Base-by-base conservation (phyloP, 2,113 vertebrate species). In the Raja brachyura region DNA sequence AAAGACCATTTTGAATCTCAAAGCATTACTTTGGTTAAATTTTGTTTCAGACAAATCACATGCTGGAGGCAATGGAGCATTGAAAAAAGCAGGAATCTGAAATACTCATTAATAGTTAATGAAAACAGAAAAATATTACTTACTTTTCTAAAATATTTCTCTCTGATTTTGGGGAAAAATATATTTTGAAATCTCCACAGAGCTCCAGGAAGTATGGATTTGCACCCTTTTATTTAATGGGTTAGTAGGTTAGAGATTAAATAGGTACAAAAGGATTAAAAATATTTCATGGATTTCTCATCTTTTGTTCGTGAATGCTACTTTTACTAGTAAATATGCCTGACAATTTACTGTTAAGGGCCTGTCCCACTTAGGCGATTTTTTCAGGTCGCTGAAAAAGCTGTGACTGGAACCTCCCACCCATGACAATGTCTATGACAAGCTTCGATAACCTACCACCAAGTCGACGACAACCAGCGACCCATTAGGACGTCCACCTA, bases 1-100 rank as follows among this genome's bases (percentile, higher is more conserved):
- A 1, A 56, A 39, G 28, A 78, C 94, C 74, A 18, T 11, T 48
- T 93, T 94, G 85, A 93, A 94, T 93, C 85, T 83, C 31, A 95
- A 94, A 88, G 93, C 93, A 94, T 95, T 94, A 94, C 93, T 94
- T 54, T 75, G 59, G 92, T 93, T 94, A 25, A 93, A 81, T 73
- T 48, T 7, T 76, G 88, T 94, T 93, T 94, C 85, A 90, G 79
- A 93, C 85, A 94, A 94, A 75, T 93, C 94, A 83, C 93, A 85
- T 94, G 93, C 93, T 93, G 93, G 83, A 93, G 94, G 94, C 93
- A 95, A 93, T 93, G 73, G 70, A 63, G 11, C 93, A 95, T 95
- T 48, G 3, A 94, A 96, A 77, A 97, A 95, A 95, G 63, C 95
- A 95, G 96, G 95, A 94, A 93, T 31, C 28, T 10, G 22, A 85